Percentiles rank a stretch among this genome's conserved stretches.
phyloP scores from a whole-genome alignment of 2,888 invertebrate species.

The Trichogramma evanescens region DNA sequence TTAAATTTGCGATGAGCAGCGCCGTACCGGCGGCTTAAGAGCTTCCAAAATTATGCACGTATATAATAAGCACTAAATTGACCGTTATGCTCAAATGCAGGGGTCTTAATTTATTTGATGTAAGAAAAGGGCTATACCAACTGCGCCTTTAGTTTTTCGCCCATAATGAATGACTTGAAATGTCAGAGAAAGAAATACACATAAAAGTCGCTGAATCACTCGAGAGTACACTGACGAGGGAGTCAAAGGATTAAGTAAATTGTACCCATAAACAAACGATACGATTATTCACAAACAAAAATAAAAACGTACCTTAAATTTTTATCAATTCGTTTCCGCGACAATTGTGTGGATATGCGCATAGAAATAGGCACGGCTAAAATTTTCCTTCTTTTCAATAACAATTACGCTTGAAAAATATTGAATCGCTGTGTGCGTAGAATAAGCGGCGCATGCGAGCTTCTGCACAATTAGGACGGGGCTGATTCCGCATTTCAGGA shows the following conservation, averaged over 20 bases:
- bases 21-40: neutral
- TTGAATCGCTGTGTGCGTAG: neutral
- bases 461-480: slow-evolving; percentile 9
- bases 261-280: neutral
- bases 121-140: neutral
- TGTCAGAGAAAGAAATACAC: neutral
- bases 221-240: no score
- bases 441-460: neutral
- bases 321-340: no score
- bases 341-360: no score
- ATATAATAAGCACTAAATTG: slow-evolving; percentile 8
- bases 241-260: no score
- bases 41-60: slow-evolving; percentile 3
- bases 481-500: no score
- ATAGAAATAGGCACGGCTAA: no score
- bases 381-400: no score
- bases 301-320: neutral
- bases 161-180: no score
- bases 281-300: slow-evolving; percentile 5
- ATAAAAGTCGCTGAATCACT: no score
- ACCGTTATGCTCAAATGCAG: neutral
- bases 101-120: neutral
- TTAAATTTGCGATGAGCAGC: slow-evolving; percentile 10
- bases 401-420: neutral
- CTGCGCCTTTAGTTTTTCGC: no score